Conservation (phyloP, 2,888 invertebrate species). For the Metellina segmentata region DNA sequence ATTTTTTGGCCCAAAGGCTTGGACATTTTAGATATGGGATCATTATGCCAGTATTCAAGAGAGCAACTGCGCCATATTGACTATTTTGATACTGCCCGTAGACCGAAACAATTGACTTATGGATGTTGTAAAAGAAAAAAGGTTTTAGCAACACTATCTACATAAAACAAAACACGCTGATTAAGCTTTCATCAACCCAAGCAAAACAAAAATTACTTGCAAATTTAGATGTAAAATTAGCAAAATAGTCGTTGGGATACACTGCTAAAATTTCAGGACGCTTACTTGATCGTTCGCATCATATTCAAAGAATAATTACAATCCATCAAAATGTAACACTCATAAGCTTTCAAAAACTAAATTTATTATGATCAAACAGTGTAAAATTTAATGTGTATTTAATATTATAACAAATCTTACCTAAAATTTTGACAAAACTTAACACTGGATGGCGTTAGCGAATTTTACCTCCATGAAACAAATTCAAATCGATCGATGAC, state of each 20-base stretch:
- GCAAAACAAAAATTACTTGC: neutral
- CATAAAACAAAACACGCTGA: no score
- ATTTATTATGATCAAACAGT: slow-evolving; percentile 49
- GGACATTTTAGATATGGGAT: slow-evolving; percentile 52
- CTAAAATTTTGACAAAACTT: slow-evolving; percentile 76
- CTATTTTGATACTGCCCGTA: neutral
- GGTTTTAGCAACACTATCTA: no score
- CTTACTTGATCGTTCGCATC: slow-evolving; percentile 9
- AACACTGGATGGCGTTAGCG: slow-evolving; percentile 77
- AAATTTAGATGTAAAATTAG: neutral
- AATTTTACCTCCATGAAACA: slow-evolving; percentile 63
- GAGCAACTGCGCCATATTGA: slow-evolving; percentile 62
- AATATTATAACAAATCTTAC: slow-evolving; percentile 70
- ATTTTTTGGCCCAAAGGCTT: slow-evolving; percentile 67
- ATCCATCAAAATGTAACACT: neutral
- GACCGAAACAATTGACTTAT: no score
- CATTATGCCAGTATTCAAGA: slow-evolving; percentile 34
- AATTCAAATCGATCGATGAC: slow-evolving; percentile 46
- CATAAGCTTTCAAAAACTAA: slow-evolving; percentile 44
- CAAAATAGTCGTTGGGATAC: neutral
- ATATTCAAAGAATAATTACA: neutral
- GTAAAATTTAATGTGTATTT: slow-evolving; percentile 36
- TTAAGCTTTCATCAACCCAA: no score
- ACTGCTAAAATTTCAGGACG: slow-evolving; percentile 39
- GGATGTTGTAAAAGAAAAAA: no score